Base-by-base conservation (phyloP, 2,113 vertebrate species). In the Thalassarche chlororhynchos region DNA sequence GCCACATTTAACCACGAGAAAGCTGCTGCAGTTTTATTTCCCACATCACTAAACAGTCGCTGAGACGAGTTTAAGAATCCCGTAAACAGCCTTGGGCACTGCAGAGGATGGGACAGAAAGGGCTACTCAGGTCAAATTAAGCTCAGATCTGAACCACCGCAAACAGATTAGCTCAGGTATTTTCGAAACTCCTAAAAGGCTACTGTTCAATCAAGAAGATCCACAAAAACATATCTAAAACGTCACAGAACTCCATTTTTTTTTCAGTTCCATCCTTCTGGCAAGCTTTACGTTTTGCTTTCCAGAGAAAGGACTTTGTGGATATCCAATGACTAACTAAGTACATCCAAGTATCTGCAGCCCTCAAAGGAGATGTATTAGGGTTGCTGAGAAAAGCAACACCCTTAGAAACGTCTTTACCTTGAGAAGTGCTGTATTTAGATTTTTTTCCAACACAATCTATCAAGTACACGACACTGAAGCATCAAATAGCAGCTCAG, bases 1-100 rank as follows among this genome's bases (percentile, higher is more conserved):
- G 29, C 7, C 6, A 1, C 44, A 2, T 1, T 26, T n/a, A 62
- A 60, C 55, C 11, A 2, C 0, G 1, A 62, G 49, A 47, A 47
- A 12, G 8, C 69, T 17, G 29, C 28, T 14, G 46, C 44, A 6
- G 6, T 31, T 69, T 74, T 36, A 26, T 6, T 74, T 57, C 62
- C 84, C 91, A 54, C 85, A 5, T 6, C 76, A 12, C 84, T 13
- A 1, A 81, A 47, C 14, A 54, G 47, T 10, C 4, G 44, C 69
- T 7, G 36, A 26, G 57, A 26, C 5, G n/a, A 69, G 61, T 14
- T 79, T 9, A 14, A 61, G 65, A 54, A 31, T 16, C 47, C 71
- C 5, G 0, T 6, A 5, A 17, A 10, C 20, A 40, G 25, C 47
- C 36, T 2, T 5, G 23, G 74, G 52, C 36, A 14, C 70, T 17